Base-by-base conservation (phyloP, 2,113 vertebrate genomes). In the Eupsittula cactorum region DNA sequence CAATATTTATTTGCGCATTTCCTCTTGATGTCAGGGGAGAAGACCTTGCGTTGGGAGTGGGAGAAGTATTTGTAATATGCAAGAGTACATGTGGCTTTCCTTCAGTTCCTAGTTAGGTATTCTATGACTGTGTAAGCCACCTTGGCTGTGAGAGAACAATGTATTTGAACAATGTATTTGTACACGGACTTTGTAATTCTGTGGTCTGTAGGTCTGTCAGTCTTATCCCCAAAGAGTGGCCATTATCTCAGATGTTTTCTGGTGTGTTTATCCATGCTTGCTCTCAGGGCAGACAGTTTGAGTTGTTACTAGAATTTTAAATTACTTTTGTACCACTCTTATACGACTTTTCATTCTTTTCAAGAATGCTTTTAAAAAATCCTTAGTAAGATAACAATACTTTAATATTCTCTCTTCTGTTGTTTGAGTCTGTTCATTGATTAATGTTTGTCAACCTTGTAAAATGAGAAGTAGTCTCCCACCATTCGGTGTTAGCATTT, bases 81-180 rank as follows among this genome's bases (percentile, higher is more conserved):
- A 39, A 44, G 39, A 64, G 13, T 41, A 27, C 10, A 3, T 0
- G 0, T 31, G 59, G 21, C n/a, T 74, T 50, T 73, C 39, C n/a
- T 63, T 76, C 15, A 11, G 33, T 76, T 59, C 11, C 37, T 29
- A 4, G 0, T 42, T 55, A 35, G 25, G 11, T 46, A 10, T 55
- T 28, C 75, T n/a, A 0, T 75, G 67, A 37, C 44, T 46, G 5
- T n/a, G 15, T 39, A n/a, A 76, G 76, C 63, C 92, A 71, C 35
- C n/a, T 60, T 60, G 42, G 21, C 63, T 3, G 1, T 37, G 57
- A 35, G 42, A 67, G 41, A 42, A 42, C 41, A 42, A 42, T 16
- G 41, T 41, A 41, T 41, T 41, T 41, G 17, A 53, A 31, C 60
- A 42, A 37, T 47, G 6, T 59, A 23, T 59, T 21, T 59, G 55